Base-by-base conservation (phyloP, 2,888 invertebrate species). In the Lasius platythorax region DNA sequence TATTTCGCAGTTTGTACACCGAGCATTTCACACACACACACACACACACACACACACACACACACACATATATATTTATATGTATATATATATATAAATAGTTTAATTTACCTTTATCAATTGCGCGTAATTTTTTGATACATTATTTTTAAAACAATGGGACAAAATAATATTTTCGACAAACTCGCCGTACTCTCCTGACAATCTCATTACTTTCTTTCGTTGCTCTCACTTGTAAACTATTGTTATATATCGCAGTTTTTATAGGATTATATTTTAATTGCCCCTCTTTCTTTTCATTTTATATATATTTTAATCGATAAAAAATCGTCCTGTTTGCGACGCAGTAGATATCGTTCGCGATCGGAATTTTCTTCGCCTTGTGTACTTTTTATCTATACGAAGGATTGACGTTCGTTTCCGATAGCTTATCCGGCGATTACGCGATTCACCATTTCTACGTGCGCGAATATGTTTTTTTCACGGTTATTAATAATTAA, bases 291-390 rank as follows among this genome's bases (percentile, higher is more conserved):
- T 0, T 23, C 23, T 23, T 23, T 23, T 23, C 23, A 23, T 23
- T 23, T 23, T 23, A 23, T 23, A 23, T 23, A 23, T 23, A 23
- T 23, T 23, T 33, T 33, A 79, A 66, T 81, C 61, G 74, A 37
- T 58, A 61, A 30, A 18, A 43, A 9, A n/a, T 30, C 33, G 30
- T 23, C 12, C 23, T 43, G 8, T 61, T 79, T 61, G 46, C 78
- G 68, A 56, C 67, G 43, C 79, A 73, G 12, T 43, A 78, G 67
- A 11, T 50, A 78, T 30, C n/a, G 28, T 28, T 6, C 40, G 40
- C 40, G 73, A 58, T 46, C 30, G 53, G 50, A 50, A 30, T 72
- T 2, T 12, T 15, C 58, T 43, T 46, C 15, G 33, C 9, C 40
- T 68, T 56, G 33, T 11, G 18, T 18, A n/a, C 12, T 56, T 46